Percentiles rank a stretch among this genome's conserved stretches.
These are phyloP conservation scores for Pseudoips prasinana DNA, from an alignment of 2,888 invertebrate species.

Conservation along the genomic window DNA sequence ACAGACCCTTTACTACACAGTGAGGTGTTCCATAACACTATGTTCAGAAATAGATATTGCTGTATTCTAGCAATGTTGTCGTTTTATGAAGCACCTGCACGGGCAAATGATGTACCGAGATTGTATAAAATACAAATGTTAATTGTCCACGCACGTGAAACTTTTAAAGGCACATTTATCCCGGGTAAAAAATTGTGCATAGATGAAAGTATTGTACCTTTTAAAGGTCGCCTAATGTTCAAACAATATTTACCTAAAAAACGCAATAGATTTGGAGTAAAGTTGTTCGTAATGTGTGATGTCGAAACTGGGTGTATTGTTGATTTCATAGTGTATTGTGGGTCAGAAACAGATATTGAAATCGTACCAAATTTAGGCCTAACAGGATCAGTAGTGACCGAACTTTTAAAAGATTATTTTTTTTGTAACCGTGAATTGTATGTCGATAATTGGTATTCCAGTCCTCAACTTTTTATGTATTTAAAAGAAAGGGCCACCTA, in stretches of 20 bases:
- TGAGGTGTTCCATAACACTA: conserved; percentile 4
- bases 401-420: conserved; percentile 23
- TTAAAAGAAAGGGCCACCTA: conserved; percentile 23
- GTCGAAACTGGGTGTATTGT: conserved; percentile 19
- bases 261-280: conserved; percentile 21
- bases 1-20: conserved; percentile 15
- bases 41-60: conserved; percentile 12
- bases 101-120: conserved; percentile 8
- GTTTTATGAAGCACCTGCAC: conserved; percentile 8
- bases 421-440: conserved; percentile 22
- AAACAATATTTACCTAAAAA: conserved; percentile 28
- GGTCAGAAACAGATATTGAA: conserved; percentile 16
- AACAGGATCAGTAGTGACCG: conserved; percentile 20
- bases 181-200: conserved; percentile 18
- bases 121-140: conserved; percentile 13
- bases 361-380: conserved; percentile 17
- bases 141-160: conserved; percentile 18
- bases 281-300: conserved; percentile 23
- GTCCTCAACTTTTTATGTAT: conserved; percentile 24
- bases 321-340: conserved; percentile 28
- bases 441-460: conserved; percentile 31
- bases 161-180: conserved; percentile 15
- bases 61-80: conserved; percentile 10
- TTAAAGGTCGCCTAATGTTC: conserved; percentile 19
- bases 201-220: conserved; percentile 27